Evolutionary conservation across 2,113 vertebrate genomes (phyloP).

Genomic region (Marmota flaviventris): DNA sequence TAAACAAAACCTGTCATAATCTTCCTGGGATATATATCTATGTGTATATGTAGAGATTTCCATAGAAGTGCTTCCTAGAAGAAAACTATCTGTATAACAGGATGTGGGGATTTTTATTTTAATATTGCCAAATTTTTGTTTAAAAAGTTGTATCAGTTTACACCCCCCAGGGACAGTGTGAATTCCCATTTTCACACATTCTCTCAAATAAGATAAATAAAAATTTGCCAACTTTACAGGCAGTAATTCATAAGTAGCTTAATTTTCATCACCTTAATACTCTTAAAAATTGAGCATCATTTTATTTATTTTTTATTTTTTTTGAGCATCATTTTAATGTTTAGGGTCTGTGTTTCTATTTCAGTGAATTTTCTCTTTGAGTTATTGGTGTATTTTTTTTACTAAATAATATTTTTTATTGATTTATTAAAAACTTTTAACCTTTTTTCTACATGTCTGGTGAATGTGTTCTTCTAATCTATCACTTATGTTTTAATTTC

Average conservation of each 20-base stretch:
- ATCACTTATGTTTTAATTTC: slow-evolving; percentile 29
- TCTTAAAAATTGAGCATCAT: not conserved
- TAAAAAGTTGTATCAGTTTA: not conserved
- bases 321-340: not conserved
- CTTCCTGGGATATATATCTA: not conserved
- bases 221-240: not conserved
- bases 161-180: rapidly evolving
- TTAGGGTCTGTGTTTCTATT: not conserved
- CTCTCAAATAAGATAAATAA: not conserved
- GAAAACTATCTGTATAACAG: not conserved
- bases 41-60: not conserved
- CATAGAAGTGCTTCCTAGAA: not conserved
- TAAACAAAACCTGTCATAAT: not conserved
- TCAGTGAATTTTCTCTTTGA: slow-evolving; percentile 51
- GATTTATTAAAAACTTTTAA: slow-evolving; percentile 37
- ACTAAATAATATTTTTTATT: slow-evolving; percentile 22
- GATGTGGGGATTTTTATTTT: slow-evolving; percentile 25
- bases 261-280: slow-evolving; percentile 42
- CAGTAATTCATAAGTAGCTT: slow-evolving; percentile 5
- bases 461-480: slow-evolving; percentile 3
- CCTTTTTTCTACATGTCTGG: not conserved
- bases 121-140: not conserved
- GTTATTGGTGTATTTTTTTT: not conserved
- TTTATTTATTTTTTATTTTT: not conserved
- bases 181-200: not conserved